Evolutionary conservation across 2,888 invertebrate species (phyloP), one percentile per base, ranked within the genome.

Genomic region (Temnothorax rugatulus): DNA sequence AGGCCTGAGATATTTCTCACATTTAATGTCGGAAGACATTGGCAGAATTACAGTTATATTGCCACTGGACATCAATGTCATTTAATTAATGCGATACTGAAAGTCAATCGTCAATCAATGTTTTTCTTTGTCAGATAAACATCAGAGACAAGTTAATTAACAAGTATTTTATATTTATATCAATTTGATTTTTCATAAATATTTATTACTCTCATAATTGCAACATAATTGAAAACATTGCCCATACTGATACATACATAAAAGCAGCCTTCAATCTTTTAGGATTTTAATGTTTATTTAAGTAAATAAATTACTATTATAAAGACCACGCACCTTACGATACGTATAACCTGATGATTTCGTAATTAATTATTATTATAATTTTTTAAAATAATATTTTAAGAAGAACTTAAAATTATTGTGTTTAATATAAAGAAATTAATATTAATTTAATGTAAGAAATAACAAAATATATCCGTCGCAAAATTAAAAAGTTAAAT

Each of bases 61-160:
- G 25, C 18, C 44, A 25, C 2, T 18, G 44, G 7, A 8, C 41
- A 4, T 57, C 79, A 15, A 21, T 4, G 18, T 29, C 25, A 59
- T 79, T 71, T 71, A 73, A 79, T 79, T 79, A 73, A 71, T 73
- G 47, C 73, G 59, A 59, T 73, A 71, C 21, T 25, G 47, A 59
- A 47, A 13, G 21, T 59, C 59, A 59, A 71, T 79, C 47, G 71
- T 71, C 21, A 79, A 59, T 79, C 79, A 44, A 38, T 34, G 57
- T 59, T 77, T 38, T 59, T 18, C 73, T 79, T 79, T 73, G 21
- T 59, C 13, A 15, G n/a, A 2, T 18, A 18, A 11, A 29, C 18
- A 29, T 13, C 25, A 41, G 21, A n/a, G 34, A 79, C 25, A 25
- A 79, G 73, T 73, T 73, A 79, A 79, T 79, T 79, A 79, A 47